Base-by-base conservation (phyloP, 2,113 vertebrate genomes). In the Oreocharis arfaki region DNA sequence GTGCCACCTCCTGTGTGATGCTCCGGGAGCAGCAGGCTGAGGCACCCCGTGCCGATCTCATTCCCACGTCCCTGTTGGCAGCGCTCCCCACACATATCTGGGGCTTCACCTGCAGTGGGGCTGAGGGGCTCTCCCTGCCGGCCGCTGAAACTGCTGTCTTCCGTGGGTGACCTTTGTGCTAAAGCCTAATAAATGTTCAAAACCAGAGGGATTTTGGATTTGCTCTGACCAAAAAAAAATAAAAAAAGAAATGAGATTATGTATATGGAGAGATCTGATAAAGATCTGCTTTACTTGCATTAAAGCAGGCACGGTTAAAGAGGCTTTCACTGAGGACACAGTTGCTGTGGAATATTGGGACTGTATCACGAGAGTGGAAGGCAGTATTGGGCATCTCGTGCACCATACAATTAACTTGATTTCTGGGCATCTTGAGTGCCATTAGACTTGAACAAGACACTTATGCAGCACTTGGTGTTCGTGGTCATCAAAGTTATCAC, bases 41-140 rank as follows among this genome's bases (percentile, higher is more conserved):
- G 27, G 37, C 2, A 49, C 35, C 46, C 57, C 0, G 2, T 11
- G n/a, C 28, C 8, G 3, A 10, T 27, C 42, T 6, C 16, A 2
- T 2, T 15, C 4, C 33, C 18, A 0, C 1, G 0, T 7, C 7
- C 7, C 1, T 2, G 5, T 5, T 9, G 17, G 12, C 16, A 17
- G 61, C 0, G 22, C 0, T n/a, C n/a, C n/a, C n/a, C n/a, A n/a
- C n/a, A n/a, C n/a, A n/a, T n/a, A n/a, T n/a, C 2, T 1, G 11
- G 55, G 41, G 1, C 11, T 41, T 12, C 13, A 13, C 44, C 71
- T 1, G 37, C 71, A 52, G 33, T 15, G 2, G 23, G 28, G 46
- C 46, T 47, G 5, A 24, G 73, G 33, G 26, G 24, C 50, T 74
- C 41, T 44, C 6, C 70, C 52, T 46, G 60, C 24, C 1, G 3